Conservation (phyloP, 2,797 vertebrate species). For the Coilia nasus region DNA sequence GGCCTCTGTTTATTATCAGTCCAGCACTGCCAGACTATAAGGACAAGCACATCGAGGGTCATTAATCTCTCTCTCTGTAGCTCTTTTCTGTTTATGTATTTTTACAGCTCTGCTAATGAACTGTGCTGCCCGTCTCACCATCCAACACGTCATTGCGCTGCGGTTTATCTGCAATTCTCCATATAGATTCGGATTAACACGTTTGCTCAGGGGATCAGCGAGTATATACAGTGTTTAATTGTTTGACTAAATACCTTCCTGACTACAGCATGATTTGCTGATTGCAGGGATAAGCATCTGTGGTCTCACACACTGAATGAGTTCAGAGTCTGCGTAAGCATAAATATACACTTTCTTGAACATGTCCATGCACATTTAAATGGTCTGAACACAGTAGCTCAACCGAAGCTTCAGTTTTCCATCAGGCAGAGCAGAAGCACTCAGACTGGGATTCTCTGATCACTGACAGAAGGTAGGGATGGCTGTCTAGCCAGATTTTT, state of each 20-base stretch:
- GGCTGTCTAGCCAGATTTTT: background rate
- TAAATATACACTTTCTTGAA: background rate
- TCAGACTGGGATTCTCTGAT: background rate
- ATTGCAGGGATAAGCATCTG: background rate
- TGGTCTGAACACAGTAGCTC: background rate
- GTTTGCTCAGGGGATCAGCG: slow-evolving; percentile 41
- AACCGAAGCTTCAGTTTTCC: background rate
- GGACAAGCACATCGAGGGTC: background rate
- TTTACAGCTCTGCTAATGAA: slow-evolving; percentile 19
- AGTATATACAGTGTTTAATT: slow-evolving; percentile 39
- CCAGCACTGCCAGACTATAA: background rate
- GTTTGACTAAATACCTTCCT: slow-evolving; percentile 52
- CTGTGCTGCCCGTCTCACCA: slow-evolving; percentile 33
- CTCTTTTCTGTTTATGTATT: slow-evolving; percentile 19
- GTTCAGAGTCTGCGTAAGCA: background rate
- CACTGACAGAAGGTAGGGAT: background rate
- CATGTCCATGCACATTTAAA: background rate
- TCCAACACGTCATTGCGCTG: slow-evolving; percentile 31
- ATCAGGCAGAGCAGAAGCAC: background rate
- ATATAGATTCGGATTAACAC: slow-evolving; percentile 49
- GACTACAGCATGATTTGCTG: slow-evolving; percentile 47
- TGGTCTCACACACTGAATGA: background rate
- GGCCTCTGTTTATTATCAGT: slow-evolving; percentile 18
- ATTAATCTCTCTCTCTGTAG: slow-evolving; percentile 14
- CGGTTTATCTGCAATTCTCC: slow-evolving; percentile 51